Percentiles rank a stretch among this genome's conserved stretches.
Conservation (phyloP, 2,888 invertebrate genomes). For the Buathra laborator region DNA sequence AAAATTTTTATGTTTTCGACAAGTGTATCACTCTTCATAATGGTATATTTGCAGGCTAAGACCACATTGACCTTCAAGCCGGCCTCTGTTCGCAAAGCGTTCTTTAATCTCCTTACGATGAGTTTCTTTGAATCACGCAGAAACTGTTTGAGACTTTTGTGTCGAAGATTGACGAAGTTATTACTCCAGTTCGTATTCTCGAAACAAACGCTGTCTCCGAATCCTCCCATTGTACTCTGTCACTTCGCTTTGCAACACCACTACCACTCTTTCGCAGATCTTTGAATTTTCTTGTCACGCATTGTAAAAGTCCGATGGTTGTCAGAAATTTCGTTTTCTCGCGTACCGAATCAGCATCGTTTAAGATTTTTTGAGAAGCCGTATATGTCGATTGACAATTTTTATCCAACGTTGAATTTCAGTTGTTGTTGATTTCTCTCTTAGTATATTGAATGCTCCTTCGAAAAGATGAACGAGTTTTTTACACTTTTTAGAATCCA, state of each 20-base stretch:
- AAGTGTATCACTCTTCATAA: constrained; percentile 1
- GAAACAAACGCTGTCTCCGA: constrained; percentile 10
- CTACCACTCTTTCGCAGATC: background rate
- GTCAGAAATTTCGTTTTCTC: background rate
- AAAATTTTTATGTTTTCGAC: constrained; percentile 42
- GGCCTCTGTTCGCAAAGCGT: background rate
- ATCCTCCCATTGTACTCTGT: constrained; percentile 18
- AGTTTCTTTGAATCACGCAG: constrained; percentile 23
- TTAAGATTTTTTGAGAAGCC: background rate
- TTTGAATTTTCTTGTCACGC: background rate
- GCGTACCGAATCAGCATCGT: background rate
- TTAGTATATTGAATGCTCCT: too few relatives aligned
- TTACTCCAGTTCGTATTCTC: constrained; percentile 46
- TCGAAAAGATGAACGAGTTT: too few relatives aligned
- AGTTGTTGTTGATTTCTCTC: too few relatives aligned
- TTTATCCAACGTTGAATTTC: constrained; percentile 2
- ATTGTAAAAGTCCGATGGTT: background rate
- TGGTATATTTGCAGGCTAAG: constrained; percentile 25
- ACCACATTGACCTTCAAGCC: constrained; percentile 43
- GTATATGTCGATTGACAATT: background rate
- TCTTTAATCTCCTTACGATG: background rate
- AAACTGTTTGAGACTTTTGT: constrained; percentile 33
- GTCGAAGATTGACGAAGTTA: constrained; percentile 46
- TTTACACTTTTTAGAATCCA: too few relatives aligned
- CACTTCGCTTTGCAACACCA: background rate